Conservation (phyloP, 2,113 vertebrate genomes). For the Lepisosteus osseus region DNA sequence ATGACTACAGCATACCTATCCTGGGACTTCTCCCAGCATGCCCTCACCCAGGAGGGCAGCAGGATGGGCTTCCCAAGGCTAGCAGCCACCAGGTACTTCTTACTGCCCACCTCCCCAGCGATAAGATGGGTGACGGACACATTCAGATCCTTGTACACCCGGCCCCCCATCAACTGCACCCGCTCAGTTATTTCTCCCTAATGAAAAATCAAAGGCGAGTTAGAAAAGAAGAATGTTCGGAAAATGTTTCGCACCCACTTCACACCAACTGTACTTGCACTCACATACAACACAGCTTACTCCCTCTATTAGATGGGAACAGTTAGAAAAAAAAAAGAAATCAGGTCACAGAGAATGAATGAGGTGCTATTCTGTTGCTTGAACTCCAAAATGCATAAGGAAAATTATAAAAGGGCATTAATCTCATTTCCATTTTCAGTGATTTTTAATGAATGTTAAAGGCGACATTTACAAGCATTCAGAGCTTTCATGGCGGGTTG, state of each 20-base stretch:
- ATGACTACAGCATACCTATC: constrained; percentile 65
- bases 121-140: constrained; percentile 90
- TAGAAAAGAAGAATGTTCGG: too few relatives aligned
- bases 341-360: too few relatives aligned
- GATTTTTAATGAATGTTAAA: too few relatives aligned
- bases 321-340: too few relatives aligned
- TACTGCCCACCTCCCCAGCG: constrained; percentile 96
- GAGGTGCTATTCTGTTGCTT: too few relatives aligned
- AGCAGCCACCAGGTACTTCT: constrained; percentile 95
- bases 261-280: neutral
- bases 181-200: constrained; percentile 88
- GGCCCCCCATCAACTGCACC: constrained; percentile 92
- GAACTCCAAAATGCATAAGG: too few relatives aligned
- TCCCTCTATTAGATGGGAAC: too few relatives aligned
- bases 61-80: constrained; percentile 87
- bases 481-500: too few relatives aligned
- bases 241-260: too few relatives aligned
- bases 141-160: constrained; percentile 82
- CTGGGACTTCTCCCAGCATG: constrained; percentile 88
- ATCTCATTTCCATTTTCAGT: too few relatives aligned
- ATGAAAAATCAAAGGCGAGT: neutral
- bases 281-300: neutral
- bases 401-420: too few relatives aligned
- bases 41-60: constrained; percentile 84
- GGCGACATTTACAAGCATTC: too few relatives aligned